Percentiles rank a stretch among this genome's conserved stretches.
phyloP scores from a whole-genome alignment of 2,113 vertebrate genomes.

The Anseranas semipalmata region DNA sequence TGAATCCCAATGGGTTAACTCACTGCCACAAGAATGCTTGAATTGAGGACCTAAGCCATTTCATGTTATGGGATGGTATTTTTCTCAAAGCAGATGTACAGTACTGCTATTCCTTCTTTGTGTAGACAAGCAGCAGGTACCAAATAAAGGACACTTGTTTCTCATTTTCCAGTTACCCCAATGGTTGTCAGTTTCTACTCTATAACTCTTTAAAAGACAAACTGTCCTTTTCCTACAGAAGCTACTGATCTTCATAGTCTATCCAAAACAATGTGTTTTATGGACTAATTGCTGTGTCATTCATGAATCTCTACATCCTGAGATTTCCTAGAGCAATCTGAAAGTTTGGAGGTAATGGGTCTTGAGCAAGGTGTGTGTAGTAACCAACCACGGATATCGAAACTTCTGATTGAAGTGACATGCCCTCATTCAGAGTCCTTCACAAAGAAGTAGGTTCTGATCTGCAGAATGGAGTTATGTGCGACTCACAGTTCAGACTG shows the following conservation, averaged over 20 bases:
- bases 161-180: background rate
- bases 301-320: background rate
- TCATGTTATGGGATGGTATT: conserved; percentile 9
- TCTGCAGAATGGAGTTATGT: background rate
- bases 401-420: background rate
- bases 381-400: background rate
- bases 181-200: background rate
- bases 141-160: conserved; percentile 34
- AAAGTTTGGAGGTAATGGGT: background rate
- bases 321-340: background rate
- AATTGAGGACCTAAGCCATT: conserved; percentile 31
- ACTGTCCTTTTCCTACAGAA: background rate
- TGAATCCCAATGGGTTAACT: background rate
- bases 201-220: background rate
- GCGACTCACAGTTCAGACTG: background rate
- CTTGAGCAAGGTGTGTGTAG: background rate
- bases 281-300: background rate
- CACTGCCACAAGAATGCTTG: conserved; percentile 8
- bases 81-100: conserved; percentile 21
- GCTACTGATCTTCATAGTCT: background rate
- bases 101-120: background rate
- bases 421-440: background rate
- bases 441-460: conserved; percentile 8
- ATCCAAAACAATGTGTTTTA: background rate
- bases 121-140: conserved; percentile 25